Conservation (phyloP, 1,140 invertebrate species). For the Drosophila truncata region DNA sequence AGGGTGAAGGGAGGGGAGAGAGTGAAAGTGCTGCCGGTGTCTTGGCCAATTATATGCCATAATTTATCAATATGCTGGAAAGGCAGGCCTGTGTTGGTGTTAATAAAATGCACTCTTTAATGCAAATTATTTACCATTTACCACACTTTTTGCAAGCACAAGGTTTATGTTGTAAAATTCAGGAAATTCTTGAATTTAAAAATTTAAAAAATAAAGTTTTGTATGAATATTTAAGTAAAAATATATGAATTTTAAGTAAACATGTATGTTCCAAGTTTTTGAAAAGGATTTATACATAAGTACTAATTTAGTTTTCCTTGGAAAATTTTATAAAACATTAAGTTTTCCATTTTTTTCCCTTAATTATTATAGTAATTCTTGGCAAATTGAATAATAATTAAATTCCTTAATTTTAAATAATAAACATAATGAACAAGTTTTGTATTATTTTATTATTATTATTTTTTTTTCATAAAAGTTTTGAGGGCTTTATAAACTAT, state of each 20-base stretch:
- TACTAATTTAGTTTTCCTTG: too few relatives aligned
- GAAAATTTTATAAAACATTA: not conserved
- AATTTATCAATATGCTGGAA: constrained; percentile 70
- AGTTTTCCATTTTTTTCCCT: too few relatives aligned
- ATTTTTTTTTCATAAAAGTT: too few relatives aligned
- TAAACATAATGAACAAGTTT: too few relatives aligned
- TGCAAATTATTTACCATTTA: constrained; percentile 14
- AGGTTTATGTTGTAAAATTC: not conserved
- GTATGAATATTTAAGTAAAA: not conserved
- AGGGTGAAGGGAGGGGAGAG: not conserved
- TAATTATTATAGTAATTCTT: not conserved
- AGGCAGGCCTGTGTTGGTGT: constrained; percentile 49
- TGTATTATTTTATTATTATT: too few relatives aligned
- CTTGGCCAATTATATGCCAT: constrained; percentile 70
- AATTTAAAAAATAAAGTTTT: not conserved
- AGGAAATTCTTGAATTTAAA: not conserved
- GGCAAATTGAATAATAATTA: not conserved
- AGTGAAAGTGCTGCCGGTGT: constrained; percentile 26
- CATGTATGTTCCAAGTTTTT: too few relatives aligned
- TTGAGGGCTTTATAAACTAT: too few relatives aligned
- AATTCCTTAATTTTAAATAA: not conserved
- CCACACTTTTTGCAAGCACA: not conserved
- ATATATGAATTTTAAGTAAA: too few relatives aligned
- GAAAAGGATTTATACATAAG: too few relatives aligned
- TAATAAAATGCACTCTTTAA: constrained; percentile 62